Percentiles rank a stretch among this genome's conserved stretches.
Conservation (phyloP, 2,113 vertebrate species). For the Mustelus asterias region DNA sequence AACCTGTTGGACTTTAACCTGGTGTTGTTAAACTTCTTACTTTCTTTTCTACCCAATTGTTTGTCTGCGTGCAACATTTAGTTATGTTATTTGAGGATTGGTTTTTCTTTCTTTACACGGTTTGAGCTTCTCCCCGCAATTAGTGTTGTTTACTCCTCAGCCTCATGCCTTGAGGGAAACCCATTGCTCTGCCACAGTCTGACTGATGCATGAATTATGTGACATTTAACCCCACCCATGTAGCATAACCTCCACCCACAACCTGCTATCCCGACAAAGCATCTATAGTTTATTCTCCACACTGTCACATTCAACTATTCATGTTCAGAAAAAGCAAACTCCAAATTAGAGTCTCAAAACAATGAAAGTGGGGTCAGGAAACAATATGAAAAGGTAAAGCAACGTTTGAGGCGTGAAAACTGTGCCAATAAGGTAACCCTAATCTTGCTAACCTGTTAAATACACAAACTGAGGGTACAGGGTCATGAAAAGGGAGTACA, state of each 20-base stretch:
- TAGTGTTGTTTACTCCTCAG: neutral
- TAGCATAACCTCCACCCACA: neutral
- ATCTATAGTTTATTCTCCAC: neutral
- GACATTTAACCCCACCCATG: neutral
- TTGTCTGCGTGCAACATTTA: neutral
- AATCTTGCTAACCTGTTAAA: neutral
- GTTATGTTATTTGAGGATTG: neutral
- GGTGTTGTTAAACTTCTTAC: too few species aligned
- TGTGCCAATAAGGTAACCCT: neutral
- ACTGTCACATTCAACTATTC: neutral
- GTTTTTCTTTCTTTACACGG: neutral
- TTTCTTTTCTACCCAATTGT: neutral
- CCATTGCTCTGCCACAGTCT: neutral
- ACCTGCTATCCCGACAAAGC: too few species aligned
- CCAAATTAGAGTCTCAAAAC: neutral
- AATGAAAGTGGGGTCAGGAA: neutral
- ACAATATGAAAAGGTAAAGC: neutral
- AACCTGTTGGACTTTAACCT: too few species aligned
- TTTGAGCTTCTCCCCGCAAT: neutral
- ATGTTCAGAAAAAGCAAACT: neutral
- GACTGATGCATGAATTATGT: neutral
- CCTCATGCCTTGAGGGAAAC: neutral
- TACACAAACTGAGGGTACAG: neutral
- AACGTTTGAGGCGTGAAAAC: neutral
- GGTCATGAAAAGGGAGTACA: too few species aligned